Conservation (phyloP, 2,113 vertebrate genomes). For the Notarius lentiginosus region DNA sequence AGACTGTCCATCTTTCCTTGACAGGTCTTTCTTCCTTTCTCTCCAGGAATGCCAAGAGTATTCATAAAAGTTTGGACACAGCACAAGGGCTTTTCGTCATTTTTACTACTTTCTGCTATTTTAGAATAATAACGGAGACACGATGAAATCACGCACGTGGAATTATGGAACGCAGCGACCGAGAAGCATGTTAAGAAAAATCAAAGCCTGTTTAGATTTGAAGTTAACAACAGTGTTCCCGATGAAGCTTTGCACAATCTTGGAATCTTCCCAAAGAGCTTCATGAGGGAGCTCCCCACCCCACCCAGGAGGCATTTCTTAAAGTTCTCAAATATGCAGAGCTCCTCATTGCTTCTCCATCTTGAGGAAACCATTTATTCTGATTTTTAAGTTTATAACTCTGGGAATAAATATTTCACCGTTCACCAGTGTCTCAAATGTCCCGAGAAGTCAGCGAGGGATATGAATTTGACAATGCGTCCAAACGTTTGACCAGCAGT, state of each 20-base stretch:
- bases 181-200: neutral
- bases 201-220: neutral
- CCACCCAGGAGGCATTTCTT: neutral
- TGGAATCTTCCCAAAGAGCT: neutral
- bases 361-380: neutral
- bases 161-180: neutral
- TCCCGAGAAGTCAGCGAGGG: neutral
- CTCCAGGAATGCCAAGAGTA: neutral
- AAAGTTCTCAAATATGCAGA: neutral
- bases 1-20: neutral
- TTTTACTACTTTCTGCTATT: neutral
- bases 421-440: neutral
- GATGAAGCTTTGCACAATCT: neutral
- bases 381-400: neutral
- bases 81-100: neutral
- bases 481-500: neutral
- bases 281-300: neutral
- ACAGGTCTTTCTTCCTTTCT: neutral
- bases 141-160: neutral
- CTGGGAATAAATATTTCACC: no score
- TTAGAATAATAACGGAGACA: neutral
- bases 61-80: slow-evolving; percentile 2
- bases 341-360: neutral
- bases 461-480: neutral
- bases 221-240: neutral